A percentile compares a stretch with the other conserved stretches of the same genome.
Evolutionary conservation across 2,888 invertebrate species (phyloP).

Genomic region (Drosophila kokeensis): DNA sequence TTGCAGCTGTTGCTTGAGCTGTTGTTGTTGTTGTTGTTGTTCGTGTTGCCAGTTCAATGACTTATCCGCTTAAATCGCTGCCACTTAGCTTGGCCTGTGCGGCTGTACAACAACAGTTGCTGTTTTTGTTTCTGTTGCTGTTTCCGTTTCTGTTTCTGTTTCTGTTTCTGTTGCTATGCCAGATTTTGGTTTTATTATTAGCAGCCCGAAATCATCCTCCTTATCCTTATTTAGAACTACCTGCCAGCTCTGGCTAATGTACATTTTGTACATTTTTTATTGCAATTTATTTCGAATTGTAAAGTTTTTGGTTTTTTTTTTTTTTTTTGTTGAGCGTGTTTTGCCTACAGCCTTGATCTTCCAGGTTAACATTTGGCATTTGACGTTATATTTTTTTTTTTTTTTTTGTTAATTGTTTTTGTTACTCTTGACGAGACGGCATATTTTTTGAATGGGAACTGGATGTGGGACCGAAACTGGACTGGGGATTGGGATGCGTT

Average conservation of each 20-base stretch:
- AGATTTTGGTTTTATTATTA: neutral
- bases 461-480: neutral
- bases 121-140: slow-evolving; percentile 2
- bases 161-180: slow-evolving; percentile 18
- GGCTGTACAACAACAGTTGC: slow-evolving; percentile 43
- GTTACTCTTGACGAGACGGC: slow-evolving; percentile 14
- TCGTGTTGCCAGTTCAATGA: slow-evolving; percentile 40
- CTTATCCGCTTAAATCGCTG: slow-evolving; percentile 20
- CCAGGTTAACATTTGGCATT: slow-evolving; percentile 57
- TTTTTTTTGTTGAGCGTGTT: neutral
- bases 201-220: slow-evolving; percentile 12
- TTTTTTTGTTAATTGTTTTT: neutral
- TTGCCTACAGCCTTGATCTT: slow-evolving; percentile 3
- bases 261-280: neutral
- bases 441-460: neutral
- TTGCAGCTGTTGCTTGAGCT: slow-evolving; percentile 28
- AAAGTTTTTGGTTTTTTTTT: neutral
- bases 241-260: neutral
- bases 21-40: slow-evolving; percentile 15
- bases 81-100: slow-evolving; percentile 25
- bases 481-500: neutral
- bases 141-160: neutral
- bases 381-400: slow-evolving; percentile 19
- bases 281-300: neutral
- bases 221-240: slow-evolving; percentile 11